Evolutionary conservation across 2,797 vertebrate genomes (phyloP), one percentile per base, ranked within the genome.

Genomic region (Poecilia gillii): DNA sequence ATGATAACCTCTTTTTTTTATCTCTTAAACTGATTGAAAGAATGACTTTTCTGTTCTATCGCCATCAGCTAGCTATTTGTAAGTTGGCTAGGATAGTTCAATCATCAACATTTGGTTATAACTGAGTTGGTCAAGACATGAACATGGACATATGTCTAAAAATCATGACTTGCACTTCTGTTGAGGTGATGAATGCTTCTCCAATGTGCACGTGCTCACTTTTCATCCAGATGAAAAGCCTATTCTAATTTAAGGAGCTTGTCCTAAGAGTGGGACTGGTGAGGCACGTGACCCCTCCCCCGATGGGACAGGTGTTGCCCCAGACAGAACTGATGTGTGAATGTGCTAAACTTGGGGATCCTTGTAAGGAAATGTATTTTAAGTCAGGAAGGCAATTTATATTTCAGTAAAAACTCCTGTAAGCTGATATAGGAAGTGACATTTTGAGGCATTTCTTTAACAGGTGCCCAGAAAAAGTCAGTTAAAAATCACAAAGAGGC

Each of bases 241-340:
- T 41, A 31, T 86, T 84, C 88, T 83, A 71, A 90, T 85, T 79
- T 51, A 64, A 74, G 75, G 55, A 66, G 74, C 45, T 49, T 41
- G 72, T 76, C 59, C 75, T 72, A 41, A 68, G 45, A 79, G 51
- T 68, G 73, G 53, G 46, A 82, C 78, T 75, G 72, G 47, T 25
- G 51, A 71, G 31, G 16, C 62, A 36, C 20, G 16, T 64, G 57
- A 85, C 82, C 82, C 81, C 47, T 8, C 49, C 20, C 72, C n/a
- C 18, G 47, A 53, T 12, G 0, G 55, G 79, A 93, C 93, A 94
- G 92, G 94, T 95, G 95, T 86, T 76, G 3, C 78, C 82, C 79
- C 83, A 83, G 64, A 89, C 87, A 82, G 74, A 62, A 64, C 74
- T 4, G 36, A 33, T 33, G 39, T 31, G 59, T 66, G 79, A 87